These are phyloP conservation scores for Bradypodion pumilum DNA, from an alignment of 2,797 vertebrate genomes.

Conservation along the genomic window DNA sequence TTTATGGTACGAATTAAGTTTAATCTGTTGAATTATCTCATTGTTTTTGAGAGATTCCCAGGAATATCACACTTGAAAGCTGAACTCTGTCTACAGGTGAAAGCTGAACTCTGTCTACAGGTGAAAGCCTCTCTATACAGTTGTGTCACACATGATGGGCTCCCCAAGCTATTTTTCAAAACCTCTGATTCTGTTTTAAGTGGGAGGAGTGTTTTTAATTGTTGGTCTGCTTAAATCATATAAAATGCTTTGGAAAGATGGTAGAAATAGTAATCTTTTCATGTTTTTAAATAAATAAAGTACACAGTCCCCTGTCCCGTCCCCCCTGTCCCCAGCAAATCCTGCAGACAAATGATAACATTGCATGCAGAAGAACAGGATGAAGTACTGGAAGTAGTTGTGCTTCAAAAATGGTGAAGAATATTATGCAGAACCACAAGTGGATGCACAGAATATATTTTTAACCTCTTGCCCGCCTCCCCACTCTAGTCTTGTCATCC, in stretches of 20 bases:
- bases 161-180: too few relatives aligned
- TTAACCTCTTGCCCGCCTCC: background rate
- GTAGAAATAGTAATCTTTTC: background rate
- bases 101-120: background rate
- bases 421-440: conserved; percentile 54
- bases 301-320: conserved; percentile 53
- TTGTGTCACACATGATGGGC: too few relatives aligned
- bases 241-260: background rate
- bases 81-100: background rate
- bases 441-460: conserved; percentile 50
- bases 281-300: background rate
- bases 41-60: background rate
- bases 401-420: conserved; percentile 58
- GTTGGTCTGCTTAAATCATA: background rate
- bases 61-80: background rate
- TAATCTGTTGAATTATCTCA: too few relatives aligned
- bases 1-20: too few relatives aligned
- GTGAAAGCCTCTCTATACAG: background rate
- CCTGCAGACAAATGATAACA: conserved; percentile 59
- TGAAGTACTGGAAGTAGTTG: conserved; percentile 55
- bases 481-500: background rate
- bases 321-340: too few relatives aligned
- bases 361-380: conserved; percentile 56
- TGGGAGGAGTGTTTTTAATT: background rate
- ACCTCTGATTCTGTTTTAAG: too few relatives aligned